Base-by-base conservation (phyloP, 2,797 vertebrate genomes). In the Poeciliopsis infans region DNA sequence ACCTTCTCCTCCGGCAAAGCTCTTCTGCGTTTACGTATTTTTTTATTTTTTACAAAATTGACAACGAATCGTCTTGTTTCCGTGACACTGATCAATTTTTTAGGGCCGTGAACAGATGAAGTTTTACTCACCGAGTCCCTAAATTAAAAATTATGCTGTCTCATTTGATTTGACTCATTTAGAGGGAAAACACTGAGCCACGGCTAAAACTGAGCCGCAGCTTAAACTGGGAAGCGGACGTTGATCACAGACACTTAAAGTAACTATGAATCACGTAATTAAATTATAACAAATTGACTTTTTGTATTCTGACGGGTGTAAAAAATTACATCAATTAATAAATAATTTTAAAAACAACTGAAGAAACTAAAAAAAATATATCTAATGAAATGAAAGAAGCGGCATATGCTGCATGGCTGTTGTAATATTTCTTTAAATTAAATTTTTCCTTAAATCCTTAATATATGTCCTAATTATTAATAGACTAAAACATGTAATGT, bases 1-100 rank as follows among this genome's bases (percentile, higher is more conserved):
- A 69, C 76, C 25, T 55, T 72, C 57, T 79, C 55, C 51, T 83
- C 57, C 16, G 68, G 70, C 43, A 13, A 20, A 75, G 59, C 64
- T 28, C 41, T 36, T 28, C 41, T 28, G 43, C 33, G 6, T 39
- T 66, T 53, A 79, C 74, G 61, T 31, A 31, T 74, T 28, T 59
- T 28, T n/a, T 23, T 1, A 1, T 73, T 46, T 2, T 39, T 87
- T n/a, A n/a, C 20, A 69, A 69, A 43, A 15, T 64, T 83, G 43
- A 66, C 36, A n/a, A 71, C 64, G 28, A 74, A 25, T 53, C 0
- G 72, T 57, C 70, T 85, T 49, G 74, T 68, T 66, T 77, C 15
- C 64, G 20, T 0, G 61, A 4, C 16, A 28, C 2, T 55, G 31
- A 18, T 11, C 2, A 13, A 39, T 13, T 64, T 64, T 8, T 68